Evolutionary conservation across 2,113 vertebrate genomes (phyloP), one percentile per base, ranked within the genome.

Genomic region (Chroicocephalus ridibundus): DNA sequence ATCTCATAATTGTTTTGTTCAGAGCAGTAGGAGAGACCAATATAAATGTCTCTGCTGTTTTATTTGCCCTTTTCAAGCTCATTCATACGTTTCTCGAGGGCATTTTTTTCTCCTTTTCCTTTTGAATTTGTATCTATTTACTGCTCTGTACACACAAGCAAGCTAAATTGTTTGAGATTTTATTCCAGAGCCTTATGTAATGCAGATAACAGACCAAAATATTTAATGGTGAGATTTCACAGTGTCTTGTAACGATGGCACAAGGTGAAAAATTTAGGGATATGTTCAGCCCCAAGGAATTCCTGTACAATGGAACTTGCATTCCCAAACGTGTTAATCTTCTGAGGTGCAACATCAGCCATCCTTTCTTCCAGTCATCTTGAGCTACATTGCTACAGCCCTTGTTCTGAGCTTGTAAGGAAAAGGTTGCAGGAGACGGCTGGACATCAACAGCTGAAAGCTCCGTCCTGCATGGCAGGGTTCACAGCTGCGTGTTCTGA

Each of bases 1-100:
- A 98, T 98, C 98, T 98, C 97, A 93, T 98, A 98, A 98, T 98
- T 98, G 98, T 98, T 98, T 98, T 98, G 97, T 98, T 98, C 98
- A 93, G 95, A 98, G 98, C 97, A 95, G 96, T 96, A 97, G 97
- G 96, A 94, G 83, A 98, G 94, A 97, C 97, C 97, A 94, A 80
- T 97, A 98, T 97, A 98, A 98, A 98, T 95, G 97, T 97, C 97
- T 98, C 54, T 87, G 95, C 95, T 98, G 77, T 97, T 98, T 98
- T 98, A 97, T 96, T 97, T 97, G 98, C 97, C 98, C 97, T 98
- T 97, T 96, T 97, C 95, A 96, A 98, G 95, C 95, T 97, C 96
- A 96, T 98, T 98, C 97, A 98, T 95, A 93, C 87, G 93, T 97
- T 97, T 94, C 97, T 98, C 87, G 94, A 78, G 96, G 97, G 97